Base-by-base conservation (phyloP, 2,113 vertebrate species). In the Oryzias javanicus region DNA sequence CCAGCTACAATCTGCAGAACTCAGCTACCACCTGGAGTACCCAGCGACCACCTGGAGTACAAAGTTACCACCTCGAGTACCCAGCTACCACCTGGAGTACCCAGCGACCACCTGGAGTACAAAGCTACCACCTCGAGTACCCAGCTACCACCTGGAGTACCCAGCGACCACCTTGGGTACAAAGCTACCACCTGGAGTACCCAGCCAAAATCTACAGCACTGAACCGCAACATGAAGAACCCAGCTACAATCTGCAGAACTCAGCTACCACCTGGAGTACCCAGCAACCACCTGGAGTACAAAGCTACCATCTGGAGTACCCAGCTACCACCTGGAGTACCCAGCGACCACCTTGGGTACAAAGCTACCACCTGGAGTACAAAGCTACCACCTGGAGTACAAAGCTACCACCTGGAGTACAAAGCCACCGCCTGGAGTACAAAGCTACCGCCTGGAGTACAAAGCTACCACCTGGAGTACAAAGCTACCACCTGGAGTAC, bases 401-500 rank as follows among this genome's bases (percentile, higher is more conserved):
- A n/a, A n/a, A n/a, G n/a, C n/a, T n/a, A n/a, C n/a, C n/a, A n/a
- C n/a, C n/a, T n/a, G n/a, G n/a, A n/a, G n/a, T n/a, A n/a, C n/a
- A n/a, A n/a, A n/a, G n/a, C n/a, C n/a, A n/a, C n/a, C n/a, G n/a
- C n/a, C n/a, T n/a, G n/a, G n/a, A n/a, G n/a, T n/a, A n/a, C n/a
- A n/a, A n/a, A n/a, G n/a, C n/a, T n/a, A n/a, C n/a, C n/a, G n/a
- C n/a, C n/a, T n/a, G n/a, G n/a, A n/a, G n/a, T n/a, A n/a, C 64
- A 22, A 90, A 93, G 22, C 94, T 94, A 10, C 15, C 12, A 10
- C 40, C 40, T 41, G 12, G 5, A 41, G 12, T 6, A 5, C 40
- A n/a, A n/a, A n/a, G n/a, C n/a, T n/a, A n/a, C n/a, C n/a, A n/a
- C n/a, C n/a, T n/a, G n/a, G n/a, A n/a, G n/a, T n/a, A n/a, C n/a